phyloP scores from a whole-genome alignment of 2,113 vertebrate genomes.

The Hydrochoerus hydrochaeris region DNA sequence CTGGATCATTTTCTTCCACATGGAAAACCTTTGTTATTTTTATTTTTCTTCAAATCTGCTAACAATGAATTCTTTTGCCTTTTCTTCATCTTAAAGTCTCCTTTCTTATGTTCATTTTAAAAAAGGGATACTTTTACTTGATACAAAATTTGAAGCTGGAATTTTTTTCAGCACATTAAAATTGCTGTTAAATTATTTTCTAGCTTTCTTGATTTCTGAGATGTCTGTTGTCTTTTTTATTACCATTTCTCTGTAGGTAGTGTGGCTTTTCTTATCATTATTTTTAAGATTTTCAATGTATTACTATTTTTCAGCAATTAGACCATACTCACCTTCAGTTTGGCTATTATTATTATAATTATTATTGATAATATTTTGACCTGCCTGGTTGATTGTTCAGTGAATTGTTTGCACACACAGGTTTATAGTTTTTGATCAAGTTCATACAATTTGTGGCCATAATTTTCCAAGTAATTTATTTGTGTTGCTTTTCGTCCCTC shows the following conservation, averaged over 20 bases:
- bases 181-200: background rate
- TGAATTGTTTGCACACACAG: background rate
- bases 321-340: accelerated
- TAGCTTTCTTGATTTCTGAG: background rate
- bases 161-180: background rate
- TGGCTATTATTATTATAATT: background rate
- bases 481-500: background rate
- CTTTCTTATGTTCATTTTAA: background rate
- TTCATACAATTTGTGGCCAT: background rate
- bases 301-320: background rate
- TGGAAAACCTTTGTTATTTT: background rate
- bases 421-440: background rate
- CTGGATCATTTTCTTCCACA: background rate
- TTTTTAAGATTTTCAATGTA: background rate
- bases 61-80: background rate
- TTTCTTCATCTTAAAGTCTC: background rate
- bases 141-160: background rate
- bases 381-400: background rate
- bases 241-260: background rate
- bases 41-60: background rate
- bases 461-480: background rate
- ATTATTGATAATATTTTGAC: background rate
- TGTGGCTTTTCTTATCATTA: background rate
- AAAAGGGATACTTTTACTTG: background rate
- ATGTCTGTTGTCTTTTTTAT: background rate